Percentiles rank a stretch among this genome's conserved stretches.
phyloP scores from a whole-genome alignment of 1,140 invertebrate species.

The Orchesella cincta region DNA sequence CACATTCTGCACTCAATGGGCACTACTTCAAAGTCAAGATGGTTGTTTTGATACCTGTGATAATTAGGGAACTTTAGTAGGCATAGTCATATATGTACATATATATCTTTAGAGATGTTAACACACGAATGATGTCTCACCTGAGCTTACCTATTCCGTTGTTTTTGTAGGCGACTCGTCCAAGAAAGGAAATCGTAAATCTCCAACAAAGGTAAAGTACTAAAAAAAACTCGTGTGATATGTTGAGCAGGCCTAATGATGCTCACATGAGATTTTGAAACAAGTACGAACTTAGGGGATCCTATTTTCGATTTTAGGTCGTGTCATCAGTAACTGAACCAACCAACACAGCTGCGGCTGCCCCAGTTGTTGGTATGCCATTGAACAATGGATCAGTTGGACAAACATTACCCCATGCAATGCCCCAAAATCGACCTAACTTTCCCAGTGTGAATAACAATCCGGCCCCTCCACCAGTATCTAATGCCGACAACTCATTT shows the following conservation, averaged over 20 bases:
- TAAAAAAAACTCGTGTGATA: too few relatives aligned
- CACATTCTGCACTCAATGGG: constrained; percentile 47
- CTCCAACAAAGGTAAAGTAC: constrained; percentile 45
- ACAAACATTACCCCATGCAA: background rate
- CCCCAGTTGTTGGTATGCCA: background rate
- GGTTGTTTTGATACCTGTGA: background rate
- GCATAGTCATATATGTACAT: background rate
- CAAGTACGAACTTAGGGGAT: background rate
- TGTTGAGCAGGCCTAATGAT: too few relatives aligned
- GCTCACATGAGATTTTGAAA: too few relatives aligned
- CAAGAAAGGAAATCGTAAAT: constrained; percentile 42
- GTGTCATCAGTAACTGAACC: constrained; percentile 2
- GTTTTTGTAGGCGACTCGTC: constrained; percentile 37
- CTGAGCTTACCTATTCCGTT: background rate
- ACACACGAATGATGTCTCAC: background rate
- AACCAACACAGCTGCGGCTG: background rate
- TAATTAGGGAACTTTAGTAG: too few relatives aligned
- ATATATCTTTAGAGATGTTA: background rate
- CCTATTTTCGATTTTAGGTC: background rate
- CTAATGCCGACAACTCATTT: constrained; percentile 11
- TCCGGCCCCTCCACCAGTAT: background rate
- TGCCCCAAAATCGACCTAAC: background rate
- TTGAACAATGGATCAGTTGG: constrained; percentile 18
- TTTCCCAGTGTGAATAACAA: constrained; percentile 23
- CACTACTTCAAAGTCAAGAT: background rate